Evolutionary conservation across 1,140 invertebrate genomes (phyloP).

Genomic region (Tribolium madens): DNA sequence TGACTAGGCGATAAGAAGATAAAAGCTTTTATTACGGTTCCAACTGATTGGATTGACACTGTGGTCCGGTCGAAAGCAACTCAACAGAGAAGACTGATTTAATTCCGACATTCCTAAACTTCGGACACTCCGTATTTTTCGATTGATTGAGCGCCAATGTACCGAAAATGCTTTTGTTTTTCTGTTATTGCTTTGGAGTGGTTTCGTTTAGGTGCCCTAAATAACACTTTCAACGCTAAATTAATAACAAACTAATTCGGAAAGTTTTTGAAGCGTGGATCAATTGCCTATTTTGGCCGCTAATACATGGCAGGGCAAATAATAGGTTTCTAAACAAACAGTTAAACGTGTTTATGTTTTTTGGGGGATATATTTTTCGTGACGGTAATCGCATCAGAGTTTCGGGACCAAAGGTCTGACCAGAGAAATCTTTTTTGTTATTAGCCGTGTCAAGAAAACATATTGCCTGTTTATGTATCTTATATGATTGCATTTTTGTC

Average conservation of each 20-base stretch:
- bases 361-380: neutral
- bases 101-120: constrained; percentile 46
- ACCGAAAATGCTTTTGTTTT: constrained; percentile 39
- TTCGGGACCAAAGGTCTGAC: neutral
- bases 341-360: neutral
- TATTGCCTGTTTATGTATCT: neutral
- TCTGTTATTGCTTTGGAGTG: constrained; percentile 32
- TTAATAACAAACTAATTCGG: constrained; percentile 11
- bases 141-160: constrained; percentile 44
- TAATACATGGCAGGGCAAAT: neutral
- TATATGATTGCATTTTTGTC: neutral
- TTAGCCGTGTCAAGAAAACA: neutral
- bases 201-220: constrained; percentile 24
- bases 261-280: neutral
- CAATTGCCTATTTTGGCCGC: neutral
- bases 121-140: constrained; percentile 44
- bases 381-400: neutral
- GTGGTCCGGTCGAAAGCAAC: neutral
- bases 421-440: neutral
- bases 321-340: constrained; percentile 6
- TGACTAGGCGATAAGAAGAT: neutral
- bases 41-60: constrained; percentile 40
- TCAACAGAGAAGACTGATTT: constrained; percentile 33
- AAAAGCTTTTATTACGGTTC: constrained; percentile 28
- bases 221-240: constrained; percentile 29